phyloP scores from a whole-genome alignment of 2,113 vertebrate species.

The Strix uralensis region DNA sequence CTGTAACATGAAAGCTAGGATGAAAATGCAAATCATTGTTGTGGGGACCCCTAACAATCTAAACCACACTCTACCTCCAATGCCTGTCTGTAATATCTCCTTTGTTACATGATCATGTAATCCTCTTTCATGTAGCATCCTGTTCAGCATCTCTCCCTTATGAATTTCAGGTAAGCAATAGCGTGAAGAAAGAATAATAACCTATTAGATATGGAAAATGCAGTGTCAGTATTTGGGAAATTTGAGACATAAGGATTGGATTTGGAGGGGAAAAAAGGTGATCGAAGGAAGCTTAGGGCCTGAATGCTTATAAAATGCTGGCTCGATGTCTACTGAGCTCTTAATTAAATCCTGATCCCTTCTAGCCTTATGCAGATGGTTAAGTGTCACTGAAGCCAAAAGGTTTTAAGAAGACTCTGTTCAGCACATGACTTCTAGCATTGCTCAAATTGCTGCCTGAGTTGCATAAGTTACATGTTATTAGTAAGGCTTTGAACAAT shows the following conservation, averaged over 20 bases:
- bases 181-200: background rate
- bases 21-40: background rate
- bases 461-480: background rate
- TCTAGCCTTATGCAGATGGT: background rate
- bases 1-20: background rate
- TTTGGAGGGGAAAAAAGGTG: background rate
- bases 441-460: background rate
- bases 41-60: no score
- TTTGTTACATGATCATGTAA: accelerated
- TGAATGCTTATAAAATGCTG: background rate
- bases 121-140: background rate
- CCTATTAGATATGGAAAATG: background rate
- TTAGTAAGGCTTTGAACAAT: background rate
- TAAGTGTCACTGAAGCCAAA: background rate
- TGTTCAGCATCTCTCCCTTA: background rate
- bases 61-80: background rate
- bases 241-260: background rate
- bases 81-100: background rate
- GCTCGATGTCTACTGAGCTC: background rate
- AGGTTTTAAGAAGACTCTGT: background rate
- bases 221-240: background rate
- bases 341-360: constrained; percentile 28
- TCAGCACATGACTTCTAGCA: background rate
- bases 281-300: background rate
- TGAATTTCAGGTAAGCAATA: background rate